Conservation (phyloP, 2,797 vertebrate species). For the Clarias platycephalus region DNA sequence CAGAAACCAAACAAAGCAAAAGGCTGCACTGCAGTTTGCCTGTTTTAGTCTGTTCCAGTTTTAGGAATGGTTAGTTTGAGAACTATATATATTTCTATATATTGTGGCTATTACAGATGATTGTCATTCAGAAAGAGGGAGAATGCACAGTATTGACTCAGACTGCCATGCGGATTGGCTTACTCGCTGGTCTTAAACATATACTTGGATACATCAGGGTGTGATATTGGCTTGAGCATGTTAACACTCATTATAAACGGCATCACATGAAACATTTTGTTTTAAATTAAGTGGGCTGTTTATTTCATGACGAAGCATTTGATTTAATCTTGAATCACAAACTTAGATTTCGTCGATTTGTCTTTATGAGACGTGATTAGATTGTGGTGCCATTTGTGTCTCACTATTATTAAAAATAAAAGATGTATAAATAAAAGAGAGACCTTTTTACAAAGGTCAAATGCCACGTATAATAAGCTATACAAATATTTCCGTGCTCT, state of each 20-base stretch:
- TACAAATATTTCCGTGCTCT: background rate
- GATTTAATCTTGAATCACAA: background rate
- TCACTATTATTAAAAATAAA: background rate
- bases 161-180: too few relatives aligned
- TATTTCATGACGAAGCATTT: background rate
- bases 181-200: background rate
- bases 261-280: background rate
- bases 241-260: background rate
- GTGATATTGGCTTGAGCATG: background rate
- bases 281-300: background rate
- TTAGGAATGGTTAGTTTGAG: background rate
- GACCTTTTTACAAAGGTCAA: background rate
- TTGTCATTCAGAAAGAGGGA: slow-evolving; percentile 5
- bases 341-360: background rate
- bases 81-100: background rate
- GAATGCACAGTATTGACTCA: background rate
- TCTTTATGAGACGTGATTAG: background rate
- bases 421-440: background rate
- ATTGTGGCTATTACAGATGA: too few relatives aligned
- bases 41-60: slow-evolving; percentile 13
- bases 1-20: slow-evolving; percentile 37
- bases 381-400: background rate
- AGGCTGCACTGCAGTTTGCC: slow-evolving; percentile 8
- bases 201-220: background rate
- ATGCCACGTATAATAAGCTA: background rate